A percentile compares a stretch with the other conserved stretches of the same genome.
These are phyloP conservation scores for Orius insidiosus DNA, from an alignment of 1,140 invertebrate species.

Conservation along the genomic window DNA sequence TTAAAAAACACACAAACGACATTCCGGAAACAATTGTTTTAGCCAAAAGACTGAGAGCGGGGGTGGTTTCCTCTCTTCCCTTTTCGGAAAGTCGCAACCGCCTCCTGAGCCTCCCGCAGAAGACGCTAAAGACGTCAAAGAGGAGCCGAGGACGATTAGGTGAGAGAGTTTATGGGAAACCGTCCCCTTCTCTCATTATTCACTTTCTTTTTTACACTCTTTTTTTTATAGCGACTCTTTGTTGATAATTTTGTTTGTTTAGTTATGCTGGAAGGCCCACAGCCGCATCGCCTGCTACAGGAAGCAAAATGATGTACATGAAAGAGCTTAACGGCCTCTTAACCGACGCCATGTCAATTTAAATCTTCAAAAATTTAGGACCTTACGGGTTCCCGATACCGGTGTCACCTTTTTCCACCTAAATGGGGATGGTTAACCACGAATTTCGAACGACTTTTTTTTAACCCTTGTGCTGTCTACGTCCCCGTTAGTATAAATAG, in stretches of 20 bases:
- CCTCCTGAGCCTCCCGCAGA: slow-evolving; percentile 21
- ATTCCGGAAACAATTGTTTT: no score
- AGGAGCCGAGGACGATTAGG: slow-evolving; percentile 25
- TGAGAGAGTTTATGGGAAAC: neutral
- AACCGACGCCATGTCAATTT: slow-evolving; percentile 37
- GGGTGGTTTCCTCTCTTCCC: slow-evolving; percentile 20
- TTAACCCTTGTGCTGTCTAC: no score
- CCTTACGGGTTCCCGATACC: neutral
- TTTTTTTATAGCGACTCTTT: no score
- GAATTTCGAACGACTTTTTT: no score
- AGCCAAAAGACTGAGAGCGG: slow-evolving; percentile 1
- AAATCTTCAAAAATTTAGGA: neutral
- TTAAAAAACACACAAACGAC: no score
- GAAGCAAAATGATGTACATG: slow-evolving; percentile 86
- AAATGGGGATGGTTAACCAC: no score
- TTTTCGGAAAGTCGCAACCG: slow-evolving; percentile 23
- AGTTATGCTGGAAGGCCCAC: slow-evolving; percentile 69
- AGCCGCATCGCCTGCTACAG: slow-evolving; percentile 86
- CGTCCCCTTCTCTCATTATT: slow-evolving; percentile 1
- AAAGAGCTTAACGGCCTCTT: slow-evolving; percentile 66
- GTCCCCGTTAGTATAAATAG: no score
- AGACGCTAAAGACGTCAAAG: slow-evolving; percentile 22
- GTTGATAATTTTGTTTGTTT: no score
- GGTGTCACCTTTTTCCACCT: no score
- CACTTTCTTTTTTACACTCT: neutral